Base-by-base conservation (phyloP, 2,797 vertebrate genomes). In the Lycodopsis pacificus region DNA sequence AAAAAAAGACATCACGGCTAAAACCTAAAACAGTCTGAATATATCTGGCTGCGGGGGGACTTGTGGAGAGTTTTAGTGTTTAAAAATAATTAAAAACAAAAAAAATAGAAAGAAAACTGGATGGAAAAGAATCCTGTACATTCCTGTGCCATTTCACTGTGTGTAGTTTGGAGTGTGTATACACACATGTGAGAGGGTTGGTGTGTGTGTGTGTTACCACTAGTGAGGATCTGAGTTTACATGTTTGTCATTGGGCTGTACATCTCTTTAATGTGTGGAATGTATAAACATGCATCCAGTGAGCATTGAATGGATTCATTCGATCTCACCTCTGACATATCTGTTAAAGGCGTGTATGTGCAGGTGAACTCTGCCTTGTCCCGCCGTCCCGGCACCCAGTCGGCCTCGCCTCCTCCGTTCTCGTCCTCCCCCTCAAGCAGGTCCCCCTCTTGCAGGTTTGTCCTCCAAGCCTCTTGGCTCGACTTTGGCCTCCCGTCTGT, bases 291-390 rank as follows among this genome's bases (percentile, higher is more conserved):
- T 5, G 11, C 1, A 36, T 42, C 11, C n/a, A 36, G 2, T 51
- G 54, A 49, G 13, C 17, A 7, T 11, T 42, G 8, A 30, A 14
- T 9, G 5, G 27, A 14, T 70, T 22, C 1, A 0, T 32, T 62
- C 3, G 36, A 4, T 56, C 84, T 83, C 73, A 92, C 91, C 89
- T 87, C 73, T 48, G 15, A 30, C 44, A 10, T 6, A 7, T 81
- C 48, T 61, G 81, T 14, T 63, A 9, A 27, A 63, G 27, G 38
- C 0, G 9, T 49, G 17, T 62, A 5, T 76, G 53, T 77, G 73
- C 71, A 66, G 59, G 54, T 7, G 36, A 79, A 44, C 58, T 65
- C 20, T 4, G 49, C 14, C 51, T 83, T 75, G 56, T 19, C 36
- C 80, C n/a, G 13, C 57, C 49, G 61, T 44, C 56, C 76, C 8